Base-by-base conservation (phyloP, 2,113 vertebrate genomes). In the Stigmatopora argus region DNA sequence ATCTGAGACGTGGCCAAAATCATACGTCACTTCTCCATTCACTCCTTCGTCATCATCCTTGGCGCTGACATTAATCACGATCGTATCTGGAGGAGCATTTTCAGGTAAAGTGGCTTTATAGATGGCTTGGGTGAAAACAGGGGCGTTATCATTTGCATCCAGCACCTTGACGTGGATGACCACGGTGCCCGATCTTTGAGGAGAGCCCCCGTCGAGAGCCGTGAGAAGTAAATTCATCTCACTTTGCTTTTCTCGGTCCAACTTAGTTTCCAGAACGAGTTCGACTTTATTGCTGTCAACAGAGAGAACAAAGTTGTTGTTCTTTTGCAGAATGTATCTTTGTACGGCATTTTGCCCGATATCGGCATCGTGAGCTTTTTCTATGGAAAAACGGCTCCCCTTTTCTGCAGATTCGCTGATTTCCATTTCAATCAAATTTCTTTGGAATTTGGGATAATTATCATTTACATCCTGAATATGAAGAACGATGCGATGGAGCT, bases 361-460 rank as follows among this genome's bases (percentile, higher is more conserved):
- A 69, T 94, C 92, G 60, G 86, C 70, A 47, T 94, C 93, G 57
- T 84, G 82, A 0, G 92, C 92, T 63, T 82, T 74, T 18, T 87
- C 86, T 17, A 94, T 72, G 0, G 82, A 77, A 21, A 89, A 89
- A 0, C 79, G 86, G 4, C 48, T 76, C 0, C 86, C 86, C 9
- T 74, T 88, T 0, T 64, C 74, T 0, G 85, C 76, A 0, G 74
- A 83, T 12, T 85, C 83, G 0, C 47, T 0, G 19, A 86, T 86
- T 65, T 88, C 85, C 52, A 85, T 77, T 65, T 85, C 78, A 26
- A 88, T 85, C 6, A 78, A 81, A 62, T 85, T 49, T 0, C 85
- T 19, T 15, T 35, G 81, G 57, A 91, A 91, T 64, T 76, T 15
- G 0, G 89, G 89, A 0, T 76, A 49, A 14, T 91, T 91, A 41